Conservation (phyloP, 2,797 vertebrate species). For the Anguilla obscura region DNA sequence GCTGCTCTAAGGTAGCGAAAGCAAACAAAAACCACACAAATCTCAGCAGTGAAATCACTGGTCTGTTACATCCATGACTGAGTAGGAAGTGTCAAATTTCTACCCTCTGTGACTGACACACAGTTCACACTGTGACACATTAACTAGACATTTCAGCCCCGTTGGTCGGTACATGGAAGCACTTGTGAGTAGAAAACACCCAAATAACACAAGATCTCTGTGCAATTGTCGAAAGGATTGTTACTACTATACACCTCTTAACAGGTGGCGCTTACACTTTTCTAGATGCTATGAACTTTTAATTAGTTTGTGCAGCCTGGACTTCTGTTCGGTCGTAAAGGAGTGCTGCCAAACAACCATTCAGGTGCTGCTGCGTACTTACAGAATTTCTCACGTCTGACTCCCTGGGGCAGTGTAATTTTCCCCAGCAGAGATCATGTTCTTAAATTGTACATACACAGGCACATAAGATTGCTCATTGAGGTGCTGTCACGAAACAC, state of each 20-base stretch:
- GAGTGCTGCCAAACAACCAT: neutral
- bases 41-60: neutral
- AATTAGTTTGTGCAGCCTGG: neutral
- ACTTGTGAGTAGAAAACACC: neutral
- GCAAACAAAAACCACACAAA: neutral
- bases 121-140: neutral
- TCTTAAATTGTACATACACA: neutral
- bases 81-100: neutral
- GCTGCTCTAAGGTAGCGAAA: neutral
- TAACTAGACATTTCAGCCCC: neutral
- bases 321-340: neutral
- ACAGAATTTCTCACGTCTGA: neutral
- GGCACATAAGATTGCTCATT: neutral
- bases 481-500: neutral
- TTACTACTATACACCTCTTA: neutral
- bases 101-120: neutral
- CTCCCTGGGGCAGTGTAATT: neutral
- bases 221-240: neutral
- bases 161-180: neutral
- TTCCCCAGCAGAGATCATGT: neutral
- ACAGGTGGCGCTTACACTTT: neutral
- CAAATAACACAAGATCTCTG: neutral
- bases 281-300: neutral
- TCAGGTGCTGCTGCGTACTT: neutral
- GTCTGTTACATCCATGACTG: neutral